Percentiles rank a stretch among this genome's conserved stretches.
Conservation (phyloP, 2,113 vertebrate species). For the Budorcas taxicolor region DNA sequence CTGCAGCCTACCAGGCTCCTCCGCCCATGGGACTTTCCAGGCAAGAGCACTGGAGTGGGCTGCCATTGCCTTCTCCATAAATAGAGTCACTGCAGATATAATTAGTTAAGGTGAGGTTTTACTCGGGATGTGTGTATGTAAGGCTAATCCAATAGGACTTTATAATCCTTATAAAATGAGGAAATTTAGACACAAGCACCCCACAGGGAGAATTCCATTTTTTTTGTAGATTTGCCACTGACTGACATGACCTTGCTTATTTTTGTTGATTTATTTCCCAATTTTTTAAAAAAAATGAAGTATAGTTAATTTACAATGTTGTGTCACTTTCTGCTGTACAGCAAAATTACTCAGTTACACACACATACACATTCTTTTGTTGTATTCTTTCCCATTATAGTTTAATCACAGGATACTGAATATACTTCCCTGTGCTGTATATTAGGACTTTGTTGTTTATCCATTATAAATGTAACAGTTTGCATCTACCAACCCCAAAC, state of each 20-base stretch:
- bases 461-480: neutral
- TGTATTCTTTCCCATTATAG: neutral
- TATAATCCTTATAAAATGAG: neutral
- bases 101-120: neutral
- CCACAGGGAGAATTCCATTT: neutral
- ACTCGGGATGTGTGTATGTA: neutral
- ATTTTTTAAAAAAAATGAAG: neutral
- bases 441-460: neutral
- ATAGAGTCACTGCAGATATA: neutral
- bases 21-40: no score
- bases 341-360: neutral
- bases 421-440: neutral
- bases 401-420: neutral
- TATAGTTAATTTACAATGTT: neutral
- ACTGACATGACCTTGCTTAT: neutral
- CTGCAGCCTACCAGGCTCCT: no score
- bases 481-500: neutral
- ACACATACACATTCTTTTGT: neutral
- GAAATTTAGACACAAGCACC: neutral
- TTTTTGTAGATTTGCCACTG: neutral
- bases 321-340: neutral
- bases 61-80: neutral
- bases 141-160: neutral
- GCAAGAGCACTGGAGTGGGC: no score
- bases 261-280: neutral